Evolutionary conservation across 2,113 vertebrate species (phyloP), one percentile per base, ranked within the genome.

Genomic region (Phalacrocorax pelagicus): DNA sequence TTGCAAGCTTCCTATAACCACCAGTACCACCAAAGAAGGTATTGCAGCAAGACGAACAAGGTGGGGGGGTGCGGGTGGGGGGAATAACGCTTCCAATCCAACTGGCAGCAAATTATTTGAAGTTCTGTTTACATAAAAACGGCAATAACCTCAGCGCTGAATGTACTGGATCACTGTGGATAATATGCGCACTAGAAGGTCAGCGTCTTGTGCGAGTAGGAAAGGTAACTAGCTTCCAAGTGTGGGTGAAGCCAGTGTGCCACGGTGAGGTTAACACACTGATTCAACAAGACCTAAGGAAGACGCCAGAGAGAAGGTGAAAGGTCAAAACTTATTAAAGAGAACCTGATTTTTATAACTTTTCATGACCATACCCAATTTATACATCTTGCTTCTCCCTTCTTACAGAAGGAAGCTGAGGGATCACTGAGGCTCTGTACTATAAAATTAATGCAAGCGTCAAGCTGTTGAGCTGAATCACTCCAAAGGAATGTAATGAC

Each of bases 21-120:
- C 59, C 96, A 94, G 96, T 88, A 96, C 42, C 97, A 97, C 97
- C 97, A 98, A 98, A 98, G 98, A 97, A 95, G 97, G 95, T 94
- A 97, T 88, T 94, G 92, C 93, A 85, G 94, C 9, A 15, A 44
- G 93, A 79, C 23, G 93, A 71, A 88, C 51, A 72, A 66, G 85
- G 83, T 54, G 90, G 91, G 54, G 54, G 62, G 32, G 44, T 4
- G 47, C 0, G 27, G 40, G 65, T 15, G 81, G 90, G 92, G 96
- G 85, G 83, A 96, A 89, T 94, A 93, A 87, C 34, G 95, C 96
- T 95, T 94, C 95, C 95, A 96, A 94, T 97, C 73, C 96, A 77
- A 96, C 94, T 75, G 94, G 94, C 97, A 98, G 97, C 92, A 86
- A 95, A 97, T 46, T 91, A 88, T 96, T 93, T 94, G 93, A 92